These are phyloP conservation scores for Enteromius argenteus DNA, from an alignment of 2,797 vertebrate species.

Conservation along the genomic window DNA sequence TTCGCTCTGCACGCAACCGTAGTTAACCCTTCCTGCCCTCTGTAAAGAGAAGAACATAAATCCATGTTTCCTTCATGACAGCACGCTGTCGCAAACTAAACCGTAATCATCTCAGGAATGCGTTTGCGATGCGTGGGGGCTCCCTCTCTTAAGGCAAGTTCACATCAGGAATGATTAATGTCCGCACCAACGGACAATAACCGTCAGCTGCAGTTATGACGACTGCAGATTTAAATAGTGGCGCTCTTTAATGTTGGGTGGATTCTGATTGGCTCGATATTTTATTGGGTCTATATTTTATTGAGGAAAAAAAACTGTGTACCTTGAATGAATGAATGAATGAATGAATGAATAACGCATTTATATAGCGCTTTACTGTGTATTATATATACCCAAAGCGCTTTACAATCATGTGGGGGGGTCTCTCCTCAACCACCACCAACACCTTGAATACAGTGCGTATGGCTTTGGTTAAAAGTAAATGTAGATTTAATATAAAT, in stretches of 20 bases:
- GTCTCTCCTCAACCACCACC: too few species aligned
- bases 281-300: too few species aligned
- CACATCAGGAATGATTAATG: too few species aligned
- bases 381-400: too few species aligned
- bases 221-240: neutral
- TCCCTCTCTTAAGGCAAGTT: neutral
- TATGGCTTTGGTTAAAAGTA: neutral
- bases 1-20: constrained; percentile 77
- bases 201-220: neutral
- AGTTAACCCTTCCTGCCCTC: constrained; percentile 67
- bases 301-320: neutral
- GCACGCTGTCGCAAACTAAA: neutral
- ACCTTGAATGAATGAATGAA: too few species aligned
- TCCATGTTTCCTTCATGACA: neutral
- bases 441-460: neutral
- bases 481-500: neutral
- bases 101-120: neutral
- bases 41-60: neutral
- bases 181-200: neutral
- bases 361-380: too few species aligned
- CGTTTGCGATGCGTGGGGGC: neutral
- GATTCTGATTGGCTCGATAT: neutral
- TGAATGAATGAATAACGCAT: too few species aligned
- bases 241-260: neutral
- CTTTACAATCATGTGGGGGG: too few species aligned